Conservation (phyloP, 2,888 invertebrate species). For the Drosophila colorata region DNA sequence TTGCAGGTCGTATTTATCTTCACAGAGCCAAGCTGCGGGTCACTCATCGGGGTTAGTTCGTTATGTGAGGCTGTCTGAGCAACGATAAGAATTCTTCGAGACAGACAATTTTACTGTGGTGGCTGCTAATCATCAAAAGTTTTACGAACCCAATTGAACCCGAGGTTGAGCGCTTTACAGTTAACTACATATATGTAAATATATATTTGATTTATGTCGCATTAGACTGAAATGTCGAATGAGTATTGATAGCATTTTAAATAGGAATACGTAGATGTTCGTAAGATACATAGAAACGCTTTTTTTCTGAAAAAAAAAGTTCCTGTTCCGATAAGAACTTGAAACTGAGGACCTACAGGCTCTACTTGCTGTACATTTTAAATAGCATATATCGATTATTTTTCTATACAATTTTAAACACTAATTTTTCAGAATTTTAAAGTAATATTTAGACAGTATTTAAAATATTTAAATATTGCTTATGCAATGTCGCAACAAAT, state of each 20-base stretch:
- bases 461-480: not conserved
- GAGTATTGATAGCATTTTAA: not conserved
- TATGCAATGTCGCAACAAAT: not conserved
- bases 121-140: constrained; percentile 9
- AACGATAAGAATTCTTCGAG: constrained; percentile 24
- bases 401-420: too few relatives aligned
- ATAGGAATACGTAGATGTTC: not conserved
- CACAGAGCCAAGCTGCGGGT: constrained; percentile 26
- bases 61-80: not conserved
- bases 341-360: too few relatives aligned
- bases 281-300: not conserved
- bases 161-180: not conserved
- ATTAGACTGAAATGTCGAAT: not conserved
- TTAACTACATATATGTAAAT: not conserved
- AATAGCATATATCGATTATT: too few relatives aligned
- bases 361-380: too few relatives aligned
- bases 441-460: too few relatives aligned
- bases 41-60: constrained; percentile 18
- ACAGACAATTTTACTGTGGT: constrained; percentile 3
- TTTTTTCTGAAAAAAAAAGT: too few relatives aligned
- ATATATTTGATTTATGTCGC: not conserved
- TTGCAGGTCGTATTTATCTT: constrained; percentile 38
- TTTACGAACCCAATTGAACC: constrained; percentile 30
- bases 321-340: too few relatives aligned
- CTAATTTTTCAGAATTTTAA: too few relatives aligned